Conservation (phyloP, 2,113 vertebrate species). For the Pristiophorus japonicus region DNA sequence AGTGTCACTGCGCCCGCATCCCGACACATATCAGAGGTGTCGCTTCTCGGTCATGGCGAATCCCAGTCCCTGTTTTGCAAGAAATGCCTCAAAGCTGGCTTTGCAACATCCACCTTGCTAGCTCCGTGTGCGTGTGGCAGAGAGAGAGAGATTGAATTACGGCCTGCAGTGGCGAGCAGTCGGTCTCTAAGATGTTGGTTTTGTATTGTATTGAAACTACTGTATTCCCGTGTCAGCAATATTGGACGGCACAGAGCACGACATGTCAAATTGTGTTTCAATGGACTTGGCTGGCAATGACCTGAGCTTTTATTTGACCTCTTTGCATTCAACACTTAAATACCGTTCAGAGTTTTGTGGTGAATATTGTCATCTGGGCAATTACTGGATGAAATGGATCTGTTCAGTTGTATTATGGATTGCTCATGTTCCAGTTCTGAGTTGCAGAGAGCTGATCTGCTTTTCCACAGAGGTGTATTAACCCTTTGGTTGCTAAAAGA, state of each 20-base stretch:
- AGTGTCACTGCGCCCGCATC: not conserved
- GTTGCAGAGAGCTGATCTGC: not conserved
- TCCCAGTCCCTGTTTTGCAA: not conserved
- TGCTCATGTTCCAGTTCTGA: not conserved
- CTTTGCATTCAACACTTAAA: not conserved
- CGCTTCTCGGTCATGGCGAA: not conserved
- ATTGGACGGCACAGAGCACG: not conserved
- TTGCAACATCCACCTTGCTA: not conserved
- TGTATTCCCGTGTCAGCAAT: not conserved
- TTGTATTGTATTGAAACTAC: not conserved
- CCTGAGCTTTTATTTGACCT: not conserved
- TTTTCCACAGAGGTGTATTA: not conserved
- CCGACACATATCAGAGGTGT: not conserved
- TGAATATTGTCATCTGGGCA: not conserved
- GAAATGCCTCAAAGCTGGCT: not conserved
- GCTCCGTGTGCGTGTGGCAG: not conserved
- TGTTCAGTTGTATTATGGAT: not conserved
- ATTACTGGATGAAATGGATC: not conserved
- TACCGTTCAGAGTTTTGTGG: not conserved
- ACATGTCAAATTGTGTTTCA: not conserved
- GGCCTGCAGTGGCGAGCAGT: not conserved
- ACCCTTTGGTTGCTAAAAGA: not conserved
- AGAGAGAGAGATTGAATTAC: not conserved
- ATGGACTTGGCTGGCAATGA: not conserved
- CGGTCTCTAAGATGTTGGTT: not conserved